Percentiles rank a stretch among this genome's conserved stretches.
Conservation (phyloP, 1,140 invertebrate genomes). For the Dendrolimus kikuchii region DNA sequence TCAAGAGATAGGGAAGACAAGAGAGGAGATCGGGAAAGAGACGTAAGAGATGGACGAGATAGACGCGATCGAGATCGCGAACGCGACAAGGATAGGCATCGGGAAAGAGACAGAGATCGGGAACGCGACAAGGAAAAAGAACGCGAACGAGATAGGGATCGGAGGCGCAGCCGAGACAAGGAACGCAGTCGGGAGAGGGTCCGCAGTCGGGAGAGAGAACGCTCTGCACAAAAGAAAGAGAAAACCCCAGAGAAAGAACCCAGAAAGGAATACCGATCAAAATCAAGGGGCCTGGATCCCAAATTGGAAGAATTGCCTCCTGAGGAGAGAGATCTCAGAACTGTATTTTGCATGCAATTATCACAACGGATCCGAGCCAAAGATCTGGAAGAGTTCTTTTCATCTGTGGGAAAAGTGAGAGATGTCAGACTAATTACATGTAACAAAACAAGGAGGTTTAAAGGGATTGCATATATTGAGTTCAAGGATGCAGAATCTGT, state of each 20-base stretch:
- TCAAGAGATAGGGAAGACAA: conserved; percentile 50
- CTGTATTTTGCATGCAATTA: conserved; percentile 98
- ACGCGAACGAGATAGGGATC: conserved; percentile 48
- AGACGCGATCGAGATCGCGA: conserved; percentile 48
- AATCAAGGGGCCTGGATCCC: conserved; percentile 56
- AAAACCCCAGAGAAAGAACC: conserved; percentile 41
- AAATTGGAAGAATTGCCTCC: conserved; percentile 87
- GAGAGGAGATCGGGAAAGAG: conserved; percentile 22
- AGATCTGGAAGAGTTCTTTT: conserved; percentile 99
- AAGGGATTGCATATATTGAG: conserved; percentile 99
- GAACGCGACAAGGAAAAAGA: conserved; percentile 34
- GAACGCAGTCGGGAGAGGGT: conserved; percentile 52
- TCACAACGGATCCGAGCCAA: conserved; percentile 94
- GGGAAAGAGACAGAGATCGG: conserved; percentile 48
- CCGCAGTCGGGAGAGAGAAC: conserved; percentile 32
- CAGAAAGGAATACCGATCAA: conserved; percentile 53
- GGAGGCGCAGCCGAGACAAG: conserved; percentile 50
- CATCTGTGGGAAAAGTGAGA: conserved; percentile 97
- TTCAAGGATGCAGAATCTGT: conserved; percentile 99
- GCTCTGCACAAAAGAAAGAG: conserved; percentile 29
- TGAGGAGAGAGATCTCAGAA: conserved; percentile 97
- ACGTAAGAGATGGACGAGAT: conserved; percentile 9
- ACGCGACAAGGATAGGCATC: conserved; percentile 37
- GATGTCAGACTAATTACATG: conserved; percentile 99
- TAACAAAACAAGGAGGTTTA: conserved; percentile 98